phyloP scores from a whole-genome alignment of 2,888 invertebrate genomes.

The Romanomermis culicivorax region DNA sequence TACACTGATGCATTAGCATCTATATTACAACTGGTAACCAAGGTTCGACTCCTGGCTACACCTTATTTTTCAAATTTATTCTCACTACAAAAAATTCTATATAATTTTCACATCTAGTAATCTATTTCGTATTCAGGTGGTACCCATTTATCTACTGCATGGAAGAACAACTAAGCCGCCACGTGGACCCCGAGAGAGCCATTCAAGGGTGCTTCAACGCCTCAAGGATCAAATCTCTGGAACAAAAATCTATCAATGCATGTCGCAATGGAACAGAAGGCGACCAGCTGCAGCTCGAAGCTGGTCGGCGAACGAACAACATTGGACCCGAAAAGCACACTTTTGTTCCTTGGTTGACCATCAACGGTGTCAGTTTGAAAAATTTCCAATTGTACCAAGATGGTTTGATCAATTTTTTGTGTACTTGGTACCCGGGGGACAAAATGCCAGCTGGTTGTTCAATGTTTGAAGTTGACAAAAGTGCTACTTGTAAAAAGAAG shows the following conservation, averaged over 20 bases:
- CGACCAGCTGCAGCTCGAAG: conserved; percentile 1
- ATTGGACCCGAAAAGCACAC: conserved; percentile 1
- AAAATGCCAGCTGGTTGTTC: background rate
- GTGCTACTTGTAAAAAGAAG: too few species aligned
- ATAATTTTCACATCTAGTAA: too few species aligned
- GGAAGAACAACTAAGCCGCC: background rate
- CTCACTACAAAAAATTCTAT: too few species aligned
- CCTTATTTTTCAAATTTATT: too few species aligned
- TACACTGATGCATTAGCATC: too few species aligned
- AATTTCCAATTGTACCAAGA: conserved; percentile 1
- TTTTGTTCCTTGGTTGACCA: conserved; percentile 6
- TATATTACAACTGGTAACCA: too few species aligned
- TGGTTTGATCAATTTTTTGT: background rate
- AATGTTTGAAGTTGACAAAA: too few species aligned
- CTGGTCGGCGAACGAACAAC: background rate
- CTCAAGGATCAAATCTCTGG: background rate
- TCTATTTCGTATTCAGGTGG: too few species aligned
- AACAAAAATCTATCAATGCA: background rate
- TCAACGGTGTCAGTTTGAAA: conserved; percentile 1
- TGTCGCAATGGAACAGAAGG: background rate
- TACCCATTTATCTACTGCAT: conserved; percentile 2
- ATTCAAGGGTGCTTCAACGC: background rate
- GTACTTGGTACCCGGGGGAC: conserved; percentile 1
- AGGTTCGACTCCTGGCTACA: too few species aligned
- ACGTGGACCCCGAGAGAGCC: background rate